Conservation (phyloP, 1,140 invertebrate species). For the Dendroctonus ponderosae region DNA sequence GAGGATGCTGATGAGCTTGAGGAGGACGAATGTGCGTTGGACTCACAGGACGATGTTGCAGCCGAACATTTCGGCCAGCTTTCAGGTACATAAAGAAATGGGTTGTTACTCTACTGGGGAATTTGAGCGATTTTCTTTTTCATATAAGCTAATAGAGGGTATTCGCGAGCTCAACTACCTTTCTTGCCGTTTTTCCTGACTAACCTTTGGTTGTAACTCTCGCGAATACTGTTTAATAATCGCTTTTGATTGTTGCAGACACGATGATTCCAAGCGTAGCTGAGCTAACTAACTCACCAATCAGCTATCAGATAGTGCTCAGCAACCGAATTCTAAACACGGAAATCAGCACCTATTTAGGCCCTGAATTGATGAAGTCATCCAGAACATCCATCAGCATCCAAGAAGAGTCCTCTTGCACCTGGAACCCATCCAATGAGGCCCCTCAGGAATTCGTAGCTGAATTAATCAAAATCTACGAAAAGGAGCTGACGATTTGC, state of each 20-base stretch:
- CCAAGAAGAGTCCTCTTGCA: no score
- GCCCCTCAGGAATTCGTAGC: conserved; percentile 2
- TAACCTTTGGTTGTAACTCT: no score
- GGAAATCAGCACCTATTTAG: conserved; percentile 15
- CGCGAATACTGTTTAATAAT: no score
- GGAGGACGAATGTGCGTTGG: background rate
- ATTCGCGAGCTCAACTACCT: no score
- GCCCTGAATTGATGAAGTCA: background rate
- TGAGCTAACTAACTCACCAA: background rate
- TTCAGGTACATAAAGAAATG: no score
- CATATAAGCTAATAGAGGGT: no score
- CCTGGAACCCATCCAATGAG: background rate
- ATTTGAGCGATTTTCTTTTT: no score
- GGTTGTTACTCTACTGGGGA: no score
- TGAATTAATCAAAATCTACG: conserved; percentile 33
- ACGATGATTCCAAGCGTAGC: background rate
- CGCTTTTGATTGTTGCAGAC: no score
- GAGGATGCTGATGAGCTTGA: conserved; percentile 6
- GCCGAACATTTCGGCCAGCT: background rate
- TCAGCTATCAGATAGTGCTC: background rate
- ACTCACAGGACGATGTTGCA: background rate
- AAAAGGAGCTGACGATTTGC: conserved; percentile 38
- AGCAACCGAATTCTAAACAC: conserved; percentile 11
- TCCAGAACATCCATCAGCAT: no score
- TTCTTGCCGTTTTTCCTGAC: no score